A percentile compares a stretch with the other conserved stretches of the same genome.
Evolutionary conservation across 2,113 vertebrate genomes (phyloP).

Genomic region (Odontophorus gujanensis): DNA sequence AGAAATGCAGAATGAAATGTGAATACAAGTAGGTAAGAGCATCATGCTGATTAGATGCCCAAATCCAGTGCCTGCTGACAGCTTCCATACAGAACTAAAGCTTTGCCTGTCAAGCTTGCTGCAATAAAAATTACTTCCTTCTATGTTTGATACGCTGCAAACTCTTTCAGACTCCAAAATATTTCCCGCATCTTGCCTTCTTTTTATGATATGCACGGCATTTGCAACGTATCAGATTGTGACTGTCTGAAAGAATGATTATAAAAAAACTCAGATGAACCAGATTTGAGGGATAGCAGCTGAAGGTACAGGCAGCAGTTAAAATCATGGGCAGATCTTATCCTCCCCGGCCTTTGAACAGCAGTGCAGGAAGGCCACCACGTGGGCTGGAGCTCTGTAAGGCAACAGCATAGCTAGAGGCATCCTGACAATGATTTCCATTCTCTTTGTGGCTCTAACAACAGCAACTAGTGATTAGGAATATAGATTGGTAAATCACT

Average conservation of each 20-base stretch:
- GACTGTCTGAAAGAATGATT: not conserved
- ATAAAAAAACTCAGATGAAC: not conserved
- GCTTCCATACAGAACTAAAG: not conserved
- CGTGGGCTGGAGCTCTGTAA: not conserved
- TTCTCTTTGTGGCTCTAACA: not conserved
- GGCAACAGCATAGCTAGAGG: not conserved
- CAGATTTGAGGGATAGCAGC: not conserved
- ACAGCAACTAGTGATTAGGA: not conserved
- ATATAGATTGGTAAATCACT: not conserved
- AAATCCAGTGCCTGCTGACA: not conserved
- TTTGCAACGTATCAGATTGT: not conserved
- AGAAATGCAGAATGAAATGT: slow-evolving; percentile 47
- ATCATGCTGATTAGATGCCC: slow-evolving; percentile 40
- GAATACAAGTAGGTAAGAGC: not conserved
- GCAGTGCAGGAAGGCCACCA: not conserved
- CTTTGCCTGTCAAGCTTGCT: not conserved
- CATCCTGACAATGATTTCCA: not conserved
- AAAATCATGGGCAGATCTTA: not conserved
- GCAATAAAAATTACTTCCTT: not conserved
- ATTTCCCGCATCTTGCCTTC: not conserved
- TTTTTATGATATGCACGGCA: not conserved
- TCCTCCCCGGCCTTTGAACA: not conserved
- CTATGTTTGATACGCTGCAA: not conserved
- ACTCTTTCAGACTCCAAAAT: not conserved
- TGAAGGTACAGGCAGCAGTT: not conserved